Evolutionary conservation across 2,888 invertebrate genomes (phyloP), one percentile per base, ranked within the genome.

Genomic region (Chrysomela aeneicollis): DNA sequence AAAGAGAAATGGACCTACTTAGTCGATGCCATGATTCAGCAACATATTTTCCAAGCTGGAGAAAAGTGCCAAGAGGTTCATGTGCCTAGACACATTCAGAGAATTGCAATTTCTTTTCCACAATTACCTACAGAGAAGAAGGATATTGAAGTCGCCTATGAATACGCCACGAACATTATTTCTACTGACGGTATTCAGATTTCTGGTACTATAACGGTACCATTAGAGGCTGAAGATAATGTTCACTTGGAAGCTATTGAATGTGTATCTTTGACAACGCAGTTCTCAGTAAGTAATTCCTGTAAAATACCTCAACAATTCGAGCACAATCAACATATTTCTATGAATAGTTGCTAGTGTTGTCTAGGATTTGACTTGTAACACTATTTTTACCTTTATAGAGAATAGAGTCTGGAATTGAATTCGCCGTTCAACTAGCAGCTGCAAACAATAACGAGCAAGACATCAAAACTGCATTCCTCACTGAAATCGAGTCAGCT

Each of bases 21-120:
- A 81, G 87, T 97, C 84, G 96, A 97, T 83, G 92, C 92, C 35
- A 91, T 97, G 89, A 85, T 97, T 12, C 96, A 97, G 82, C 88
- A 93, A 74, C 74, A 74, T 12, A 89, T 95, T 54, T 79, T 94
- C 22, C 87, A 89, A 22, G 85, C 73, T 10, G 83, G 85, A 1
- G 82, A 89, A 62, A 89, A 90, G 69, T 87, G 89, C 0, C 86
- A 92, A 22, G 87, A 89, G 2, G 86, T 94, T 2, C 86, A 89
- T 74, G 86, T 94, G 0, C 94, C 95, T 0, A 87, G 87, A 15
- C 81, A 85, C 37, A 85, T 89, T 35, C 85, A 85, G 63, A 84
- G 83, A 66, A 76, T 89, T 15, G 81, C 83, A 1, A 84, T 89
- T 35, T 76, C 76, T 9, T 68, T 76, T 49, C 70, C 73, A 30